Evolutionary conservation across 2,113 vertebrate genomes (phyloP), one percentile per base, ranked within the genome.

Genomic region (Sula dactylatra): DNA sequence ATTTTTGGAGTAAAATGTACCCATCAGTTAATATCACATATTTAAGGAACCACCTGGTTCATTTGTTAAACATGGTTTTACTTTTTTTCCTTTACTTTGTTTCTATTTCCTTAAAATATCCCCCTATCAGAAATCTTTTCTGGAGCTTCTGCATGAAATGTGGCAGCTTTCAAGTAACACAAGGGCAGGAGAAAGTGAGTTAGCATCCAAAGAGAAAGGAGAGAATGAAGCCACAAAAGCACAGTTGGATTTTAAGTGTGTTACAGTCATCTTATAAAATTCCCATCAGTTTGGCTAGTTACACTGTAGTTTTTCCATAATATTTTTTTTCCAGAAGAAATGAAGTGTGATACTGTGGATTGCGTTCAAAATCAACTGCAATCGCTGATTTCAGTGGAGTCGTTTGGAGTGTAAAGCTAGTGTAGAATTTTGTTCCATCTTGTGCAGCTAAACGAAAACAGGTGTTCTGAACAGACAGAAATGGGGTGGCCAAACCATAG

Each of bases 381-480:
- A 62, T 94, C 5, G 0, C 54, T 93, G 81, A 91, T 91, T 96
- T 91, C 94, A 93, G 77, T 44, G 61, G 56, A 91, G 91, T 42
- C 21, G 1, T 49, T 79, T 1, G 1, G 62, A 89, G 29, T 44
- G 24, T 58, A 94, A 95, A 87, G 15, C 38, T 45, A 76, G 40
- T 16, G 31, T 56, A 94, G 77, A 65, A 67, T 32, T 76, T 64
- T 32, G 29, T 56, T 94, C 31, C 1, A 2, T 90, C 54, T 76
- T 72, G 32, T 58, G 50, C n/a, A 90, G 82, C 34, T 97, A 94
- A 95, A 82, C 22, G 40, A 91, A 97, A 97, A 61, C 86, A 95
- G 73, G 70, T 92, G 77, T 88, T 91, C 42, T 76, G 31, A 93
- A 45, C 47, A 92, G 91, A 87, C 32, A 94, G 74, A 77, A 89